Conservation (phyloP, 2,113 vertebrate genomes). For the Thomomys bottae region DNA sequence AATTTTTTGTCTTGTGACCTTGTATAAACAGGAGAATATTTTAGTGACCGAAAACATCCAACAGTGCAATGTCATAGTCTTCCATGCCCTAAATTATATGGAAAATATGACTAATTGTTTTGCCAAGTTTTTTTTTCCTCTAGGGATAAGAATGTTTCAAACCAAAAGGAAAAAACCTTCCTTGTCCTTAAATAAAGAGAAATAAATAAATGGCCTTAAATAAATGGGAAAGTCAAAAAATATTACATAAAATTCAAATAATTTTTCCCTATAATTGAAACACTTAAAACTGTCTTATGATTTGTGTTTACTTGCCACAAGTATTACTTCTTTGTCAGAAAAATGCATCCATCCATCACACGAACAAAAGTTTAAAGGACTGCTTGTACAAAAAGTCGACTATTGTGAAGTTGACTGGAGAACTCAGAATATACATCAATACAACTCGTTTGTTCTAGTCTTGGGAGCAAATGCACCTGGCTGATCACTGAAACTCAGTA, state of each 20-base stretch:
- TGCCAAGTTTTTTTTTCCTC: slow-evolving; percentile 39
- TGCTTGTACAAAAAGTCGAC: neutral
- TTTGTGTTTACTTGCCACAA: neutral
- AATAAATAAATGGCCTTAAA: neutral
- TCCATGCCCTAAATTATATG: slow-evolving; percentile 24
- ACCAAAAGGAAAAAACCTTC: neutral
- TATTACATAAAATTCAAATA: neutral
- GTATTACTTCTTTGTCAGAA: slow-evolving; percentile 33
- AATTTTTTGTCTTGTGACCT: neutral
- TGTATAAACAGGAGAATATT: slow-evolving; percentile 36
- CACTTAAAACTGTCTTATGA: neutral
- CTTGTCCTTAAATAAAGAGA: neutral
- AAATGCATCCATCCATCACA: neutral
- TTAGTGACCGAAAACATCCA: slow-evolving; percentile 45
- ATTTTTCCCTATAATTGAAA: slow-evolving; percentile 21
- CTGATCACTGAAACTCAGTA: neutral
- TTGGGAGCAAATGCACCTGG: neutral
- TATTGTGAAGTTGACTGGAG: neutral
- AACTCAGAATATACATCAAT: neutral
- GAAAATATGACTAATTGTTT: slow-evolving; percentile 8
- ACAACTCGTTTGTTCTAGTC: neutral
- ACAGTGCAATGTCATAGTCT: neutral
- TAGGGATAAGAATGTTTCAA: slow-evolving; percentile 5
- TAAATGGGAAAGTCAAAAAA: slow-evolving; percentile 22
- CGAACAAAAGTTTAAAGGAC: neutral